These are phyloP conservation scores for Arge pagana DNA, from an alignment of 2,888 invertebrate genomes.

Conservation along the genomic window DNA sequence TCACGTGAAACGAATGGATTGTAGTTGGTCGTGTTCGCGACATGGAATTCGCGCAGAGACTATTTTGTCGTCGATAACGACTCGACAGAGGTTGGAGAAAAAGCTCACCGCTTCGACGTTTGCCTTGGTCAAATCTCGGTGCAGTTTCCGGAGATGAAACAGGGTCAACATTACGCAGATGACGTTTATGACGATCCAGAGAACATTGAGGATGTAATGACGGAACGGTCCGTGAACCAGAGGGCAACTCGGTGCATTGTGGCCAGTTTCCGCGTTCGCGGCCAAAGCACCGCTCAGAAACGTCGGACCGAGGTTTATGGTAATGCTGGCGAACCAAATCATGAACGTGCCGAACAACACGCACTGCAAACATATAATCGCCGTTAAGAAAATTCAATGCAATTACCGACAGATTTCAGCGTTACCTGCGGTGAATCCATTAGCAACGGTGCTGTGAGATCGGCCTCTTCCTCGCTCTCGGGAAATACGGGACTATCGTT, in stretches of 20 bases:
- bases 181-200: slow-evolving; percentile 86
- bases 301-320: slow-evolving; percentile 87
- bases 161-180: slow-evolving; percentile 83
- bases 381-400: no score
- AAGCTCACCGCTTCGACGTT: slow-evolving; percentile 75
- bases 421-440: slow-evolving; percentile 80
- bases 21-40: no score
- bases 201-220: slow-evolving; percentile 87
- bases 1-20: no score
- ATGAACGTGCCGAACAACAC: slow-evolving; percentile 89
- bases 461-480: slow-evolving; percentile 74
- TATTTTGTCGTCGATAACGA: no score
- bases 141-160: slow-evolving; percentile 81
- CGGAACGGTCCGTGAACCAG: slow-evolving; percentile 85
- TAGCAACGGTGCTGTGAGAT: slow-evolving; percentile 72
- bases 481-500: slow-evolving; percentile 87
- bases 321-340: slow-evolving; percentile 92
- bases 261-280: slow-evolving; percentile 76
- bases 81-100: neutral
- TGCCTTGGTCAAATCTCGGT: slow-evolving; percentile 80
- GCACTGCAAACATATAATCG: slow-evolving; percentile 77
- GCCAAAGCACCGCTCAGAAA: slow-evolving; percentile 83
- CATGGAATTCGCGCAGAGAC: neutral
- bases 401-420: neutral
- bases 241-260: slow-evolving; percentile 83